A percentile compares a stretch with the other conserved stretches of the same genome.
These are phyloP conservation scores for Hemichromis elongatus DNA, from an alignment of 2,113 vertebrate genomes.

Conservation along the genomic window DNA sequence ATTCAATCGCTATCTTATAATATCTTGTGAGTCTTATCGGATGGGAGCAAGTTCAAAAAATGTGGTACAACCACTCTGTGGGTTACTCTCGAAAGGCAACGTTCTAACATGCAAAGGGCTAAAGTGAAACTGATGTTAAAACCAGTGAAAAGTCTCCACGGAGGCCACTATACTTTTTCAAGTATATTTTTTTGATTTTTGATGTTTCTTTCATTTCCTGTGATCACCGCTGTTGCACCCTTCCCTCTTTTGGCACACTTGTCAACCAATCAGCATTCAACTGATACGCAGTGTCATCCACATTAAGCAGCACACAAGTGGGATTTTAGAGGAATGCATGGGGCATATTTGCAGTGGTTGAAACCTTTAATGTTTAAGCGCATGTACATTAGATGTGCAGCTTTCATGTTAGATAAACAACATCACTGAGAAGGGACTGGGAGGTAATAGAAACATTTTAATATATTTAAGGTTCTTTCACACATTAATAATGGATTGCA, in stretches of 20 bases:
- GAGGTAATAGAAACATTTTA: neutral
- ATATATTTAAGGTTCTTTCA: neutral
- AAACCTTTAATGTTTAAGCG: neutral
- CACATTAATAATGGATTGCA: too few relatives aligned
- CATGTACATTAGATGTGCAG: neutral
- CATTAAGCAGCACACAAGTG: neutral
- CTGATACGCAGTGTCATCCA: neutral
- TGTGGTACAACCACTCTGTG: neutral
- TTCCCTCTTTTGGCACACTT: neutral
- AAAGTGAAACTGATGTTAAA: neutral
- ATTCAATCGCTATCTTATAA: neutral
- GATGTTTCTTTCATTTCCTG: neutral
- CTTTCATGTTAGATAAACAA: neutral
- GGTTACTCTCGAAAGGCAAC: neutral
- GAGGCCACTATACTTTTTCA: neutral
- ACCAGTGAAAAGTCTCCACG: neutral
- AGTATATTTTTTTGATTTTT: neutral
- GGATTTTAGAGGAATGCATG: neutral
- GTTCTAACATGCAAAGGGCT: neutral
- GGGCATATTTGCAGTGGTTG: rapidly evolving
- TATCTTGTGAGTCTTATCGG: neutral
- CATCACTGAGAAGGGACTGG: neutral
- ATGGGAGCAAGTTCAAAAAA: neutral
- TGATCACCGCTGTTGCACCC: neutral
- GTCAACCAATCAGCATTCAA: neutral